A percentile compares a stretch with the other conserved stretches of the same genome.
Evolutionary conservation across 2,888 invertebrate genomes (phyloP).

Genomic region (Drosophila acutilabella): DNA sequence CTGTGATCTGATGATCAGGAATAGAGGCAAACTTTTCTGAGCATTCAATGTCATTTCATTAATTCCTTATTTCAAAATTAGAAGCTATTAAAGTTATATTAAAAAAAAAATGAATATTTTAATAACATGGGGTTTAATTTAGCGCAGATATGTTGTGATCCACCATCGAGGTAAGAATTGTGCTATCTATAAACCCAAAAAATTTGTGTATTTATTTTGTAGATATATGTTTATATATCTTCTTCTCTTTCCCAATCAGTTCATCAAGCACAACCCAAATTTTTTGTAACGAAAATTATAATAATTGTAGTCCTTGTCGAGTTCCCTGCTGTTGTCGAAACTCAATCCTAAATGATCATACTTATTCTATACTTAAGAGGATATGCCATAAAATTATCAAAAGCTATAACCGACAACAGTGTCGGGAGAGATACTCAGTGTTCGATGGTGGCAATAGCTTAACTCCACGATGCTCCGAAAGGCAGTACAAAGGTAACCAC

Average conservation of each 20-base stretch:
- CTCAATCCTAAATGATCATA: conserved; percentile 65
- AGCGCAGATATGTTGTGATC: conserved; percentile 49
- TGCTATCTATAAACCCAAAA: neutral
- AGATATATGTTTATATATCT: neutral
- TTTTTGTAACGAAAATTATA: conserved; percentile 53
- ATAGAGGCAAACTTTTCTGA: neutral
- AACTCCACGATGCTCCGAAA: conserved; percentile 2
- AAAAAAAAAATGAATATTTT: conserved; percentile 45
- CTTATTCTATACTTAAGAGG: conserved; percentile 73
- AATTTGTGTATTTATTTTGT: neutral
- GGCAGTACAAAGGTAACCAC: conserved; percentile 28
- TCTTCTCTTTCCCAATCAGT: conserved; percentile 36
- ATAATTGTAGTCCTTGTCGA: conserved; percentile 44
- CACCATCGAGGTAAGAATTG: conserved; percentile 60
- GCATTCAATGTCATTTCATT: conserved; percentile 33
- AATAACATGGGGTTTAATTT: conserved; percentile 64
- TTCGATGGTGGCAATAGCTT: conserved; percentile 80
- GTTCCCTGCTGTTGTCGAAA: conserved; percentile 56
- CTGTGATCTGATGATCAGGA: conserved; percentile 1
- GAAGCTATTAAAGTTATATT: conserved; percentile 1
- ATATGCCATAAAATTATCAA: conserved; percentile 79
- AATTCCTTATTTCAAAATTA: conserved; percentile 18
- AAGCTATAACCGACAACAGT: conserved; percentile 64
- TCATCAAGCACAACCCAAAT: conserved; percentile 66
- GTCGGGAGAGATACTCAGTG: conserved; percentile 73